Evolutionary conservation across 2,888 invertebrate species (phyloP), one percentile per base, ranked within the genome.

Genomic region (Laothoe populi): DNA sequence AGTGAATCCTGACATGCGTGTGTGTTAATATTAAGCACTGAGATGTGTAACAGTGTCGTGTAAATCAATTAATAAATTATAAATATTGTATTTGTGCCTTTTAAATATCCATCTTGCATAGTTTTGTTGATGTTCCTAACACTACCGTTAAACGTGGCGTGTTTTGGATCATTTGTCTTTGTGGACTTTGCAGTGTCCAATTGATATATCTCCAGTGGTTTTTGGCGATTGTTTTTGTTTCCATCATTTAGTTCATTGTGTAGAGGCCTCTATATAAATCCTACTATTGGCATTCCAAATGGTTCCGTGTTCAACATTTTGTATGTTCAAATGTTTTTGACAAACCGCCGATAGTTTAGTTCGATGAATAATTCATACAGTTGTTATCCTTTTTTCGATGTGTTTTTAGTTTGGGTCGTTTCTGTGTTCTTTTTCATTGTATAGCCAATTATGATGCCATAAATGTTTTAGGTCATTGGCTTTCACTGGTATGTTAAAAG

Each of bases 141-240:
- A 26, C 2, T 26, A 26, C 5, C 26, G 5, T 5, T 4, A 4
- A 4, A 5, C 8, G 5, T 5, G 31, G 31, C 31, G 31, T 31
- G 7, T 31, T 31, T 8, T 8, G 1, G 7, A 1, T 31, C 8
- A 5, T 31, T 4, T 5, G 16, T 7, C 5, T 16, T 10, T 49
- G 26, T 16, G n/a, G n/a, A 49, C 2, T 16, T 0, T 10, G 7
- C 21, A 21, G 45, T 21, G 31, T 31, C 8, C 31, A 26, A 26
- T 26, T 77, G 77, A 77, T 75, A 73, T 70, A 78, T 73, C 64
- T 69, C 70, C 64, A 61, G 70, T 62, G 64, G 66, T 68, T 75
- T 76, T 73, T 70, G 19, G 64, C 62, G 67, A 64, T 67, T 8
- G 31, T 31, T 69, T 69, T 71, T 75, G 71, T 71, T 74, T 64